These are phyloP conservation scores for Felis catus DNA, from an alignment of 2,113 vertebrate species.

Conservation along the genomic window F.catus_Fca126_mat1.0 CM031412.1:164241501-164242000, in stretches of 20 bases:
- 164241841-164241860: slow-evolving; percentile 60
- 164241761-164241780: slow-evolving; percentile 56
- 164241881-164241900: slow-evolving; percentile 20
- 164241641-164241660: slow-evolving; percentile 56
- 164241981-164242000: slow-evolving; percentile 30
- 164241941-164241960: neutral
- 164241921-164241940: neutral
- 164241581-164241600: slow-evolving; percentile 44
- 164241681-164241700: slow-evolving; percentile 37
- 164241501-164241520: neutral
- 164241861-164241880: slow-evolving; percentile 48
- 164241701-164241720: neutral
- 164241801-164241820: slow-evolving; percentile 62
- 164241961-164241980: neutral
- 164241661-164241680: slow-evolving; percentile 57
- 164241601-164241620: neutral
- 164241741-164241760: neutral
- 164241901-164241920: neutral
- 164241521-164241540: slow-evolving; percentile 63
- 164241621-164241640: slow-evolving; percentile 49
- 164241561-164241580: slow-evolving; percentile 34
- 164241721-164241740: neutral
- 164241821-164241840: slow-evolving; percentile 60
- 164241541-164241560: slow-evolving; percentile 52
- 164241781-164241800: slow-evolving; percentile 51